Base-by-base conservation (phyloP, 2,113 vertebrate genomes). In the Cottus gobio region DNA sequence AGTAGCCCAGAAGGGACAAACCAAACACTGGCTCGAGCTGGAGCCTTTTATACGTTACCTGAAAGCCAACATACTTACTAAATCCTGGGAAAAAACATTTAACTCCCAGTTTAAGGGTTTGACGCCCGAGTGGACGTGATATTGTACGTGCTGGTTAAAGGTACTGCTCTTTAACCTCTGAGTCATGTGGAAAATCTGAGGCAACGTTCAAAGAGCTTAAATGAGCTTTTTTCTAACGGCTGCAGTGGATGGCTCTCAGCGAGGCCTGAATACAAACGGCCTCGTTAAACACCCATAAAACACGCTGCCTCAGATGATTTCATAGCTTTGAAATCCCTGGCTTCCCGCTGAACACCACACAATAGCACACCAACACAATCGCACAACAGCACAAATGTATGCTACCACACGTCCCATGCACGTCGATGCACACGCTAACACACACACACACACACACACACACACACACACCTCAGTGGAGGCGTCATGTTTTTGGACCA, bases 201-300 rank as follows among this genome's bases (percentile, higher is more conserved):
- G 70, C 80, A 57, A 74, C 0, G 0, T 79, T 86, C 52, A 3
- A 56, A 73, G 67, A 60, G 58, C 26, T 60, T 11, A 77, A 80
- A 75, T 77, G 28, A 83, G 68, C 65, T 86, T 82, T 82, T 52
- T 77, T 48, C 63, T 66, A 60, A 81, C 72, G 83, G 76, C 74
- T 75, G 16, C 71, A 71, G 36, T 63, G 57, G 61, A 82, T 20
- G 61, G 65, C 71, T 82, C 85, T 86, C 85, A 72, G 77, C 15
- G 65, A 77, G 82, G 74, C 78, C 77, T 77, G 79, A 79, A 88
- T 91, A 87, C 85, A 91, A 88, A 85, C 75, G 48, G 78, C 79
- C 90, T 91, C 61, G 52, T 93, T 91, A 92, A 91, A 89, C 54
- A n/a, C 79, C 78, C 68, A 77, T 93, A 93, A 93, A 93, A 90